These are phyloP conservation scores for Cryptoprocta ferox DNA, from an alignment of 2,797 vertebrate species.

Conservation along the genomic window DNA sequence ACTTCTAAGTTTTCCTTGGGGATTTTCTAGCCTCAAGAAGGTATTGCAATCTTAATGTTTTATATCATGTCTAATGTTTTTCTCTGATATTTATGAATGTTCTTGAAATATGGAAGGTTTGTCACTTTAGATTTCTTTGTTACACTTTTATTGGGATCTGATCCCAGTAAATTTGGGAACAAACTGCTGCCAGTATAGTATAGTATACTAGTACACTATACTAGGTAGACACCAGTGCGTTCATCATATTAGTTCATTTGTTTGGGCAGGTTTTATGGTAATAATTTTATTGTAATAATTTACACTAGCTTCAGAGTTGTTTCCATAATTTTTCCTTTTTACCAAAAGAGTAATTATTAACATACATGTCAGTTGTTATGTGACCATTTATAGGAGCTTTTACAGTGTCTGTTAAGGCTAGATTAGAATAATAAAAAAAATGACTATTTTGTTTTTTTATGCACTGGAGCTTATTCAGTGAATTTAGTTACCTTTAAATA, in stretches of 20 bases:
- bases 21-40: neutral
- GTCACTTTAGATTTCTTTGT: conserved; percentile 22
- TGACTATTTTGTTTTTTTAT: neutral
- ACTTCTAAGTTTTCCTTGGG: neutral
- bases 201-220: neutral
- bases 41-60: neutral
- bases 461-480: neutral
- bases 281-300: neutral
- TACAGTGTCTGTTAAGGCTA: neutral
- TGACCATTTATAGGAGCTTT: neutral
- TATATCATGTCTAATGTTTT: neutral
- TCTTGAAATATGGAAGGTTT: neutral
- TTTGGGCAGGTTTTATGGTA: neutral
- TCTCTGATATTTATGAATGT: conserved; percentile 22
- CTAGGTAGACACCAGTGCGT: neutral
- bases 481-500: conserved; percentile 2
- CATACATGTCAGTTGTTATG: neutral
- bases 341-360: neutral
- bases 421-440: neutral
- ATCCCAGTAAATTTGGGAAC: neutral
- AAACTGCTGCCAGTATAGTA: neutral
- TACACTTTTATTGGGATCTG: neutral
- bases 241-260: neutral
- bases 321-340: neutral
- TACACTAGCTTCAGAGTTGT: neutral